Percentiles rank a stretch among this genome's conserved stretches.
Evolutionary conservation across 1,140 invertebrate genomes (phyloP).

Genomic region (Spodoptera litura): DNA sequence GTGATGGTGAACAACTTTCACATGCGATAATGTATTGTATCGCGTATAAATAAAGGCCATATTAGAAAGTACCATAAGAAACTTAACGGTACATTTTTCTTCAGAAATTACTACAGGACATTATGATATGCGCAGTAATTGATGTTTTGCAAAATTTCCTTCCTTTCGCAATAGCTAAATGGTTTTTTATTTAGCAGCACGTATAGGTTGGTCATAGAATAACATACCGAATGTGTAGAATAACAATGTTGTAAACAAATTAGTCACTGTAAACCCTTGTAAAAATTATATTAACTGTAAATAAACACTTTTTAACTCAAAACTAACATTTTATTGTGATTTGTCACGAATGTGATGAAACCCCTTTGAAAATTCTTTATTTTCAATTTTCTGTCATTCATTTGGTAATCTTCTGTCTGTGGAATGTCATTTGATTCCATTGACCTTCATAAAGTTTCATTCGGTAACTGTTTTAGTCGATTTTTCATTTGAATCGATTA

Average conservation of each 20-base stretch:
- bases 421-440: too few species aligned
- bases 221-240: conserved; percentile 21
- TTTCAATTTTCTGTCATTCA: not conserved
- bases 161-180: not conserved
- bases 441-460: too few species aligned
- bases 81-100: conserved; percentile 10
- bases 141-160: not conserved
- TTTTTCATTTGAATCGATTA: too few species aligned
- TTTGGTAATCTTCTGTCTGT: not conserved
- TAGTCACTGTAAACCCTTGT: not conserved
- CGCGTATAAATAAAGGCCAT: conserved; percentile 2
- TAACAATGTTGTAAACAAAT: not conserved
- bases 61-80: conserved; percentile 10
- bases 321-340: not conserved
- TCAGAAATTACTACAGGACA: not conserved
- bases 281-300: not conserved
- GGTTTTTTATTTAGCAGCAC: not conserved
- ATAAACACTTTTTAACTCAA: conserved; percentile 18
- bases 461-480: too few species aligned
- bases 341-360: not conserved
- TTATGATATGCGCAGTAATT: not conserved
- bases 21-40: conserved; percentile 32
- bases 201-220: not conserved
- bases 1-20: conserved; percentile 2
- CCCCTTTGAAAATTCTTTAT: conserved; percentile 22